Conservation (phyloP, 1,140 invertebrate species). For the Gonatopus flavifemur region DNA sequence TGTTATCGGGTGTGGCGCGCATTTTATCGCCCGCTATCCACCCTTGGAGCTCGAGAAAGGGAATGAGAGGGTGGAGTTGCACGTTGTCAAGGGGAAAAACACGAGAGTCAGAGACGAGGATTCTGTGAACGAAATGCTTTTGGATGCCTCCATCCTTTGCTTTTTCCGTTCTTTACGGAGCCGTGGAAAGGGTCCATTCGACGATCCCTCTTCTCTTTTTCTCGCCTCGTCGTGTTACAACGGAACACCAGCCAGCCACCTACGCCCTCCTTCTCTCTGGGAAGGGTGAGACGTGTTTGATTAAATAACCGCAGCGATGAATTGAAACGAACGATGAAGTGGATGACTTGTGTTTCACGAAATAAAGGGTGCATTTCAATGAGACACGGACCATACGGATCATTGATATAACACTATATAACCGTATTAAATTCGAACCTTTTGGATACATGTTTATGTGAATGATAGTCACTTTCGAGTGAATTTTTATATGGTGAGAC, state of each 20-base stretch:
- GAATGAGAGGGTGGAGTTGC: slow-evolving; percentile 9
- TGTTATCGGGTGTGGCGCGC: slow-evolving; percentile 32
- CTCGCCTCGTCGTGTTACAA: neutral
- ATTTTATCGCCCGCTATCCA: slow-evolving; percentile 13
- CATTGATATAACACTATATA: too few relatives aligned
- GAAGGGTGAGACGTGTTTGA: slow-evolving; percentile 50
- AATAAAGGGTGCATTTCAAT: slow-evolving; percentile 46
- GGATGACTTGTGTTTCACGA: slow-evolving; percentile 49
- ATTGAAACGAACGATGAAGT: slow-evolving; percentile 56
- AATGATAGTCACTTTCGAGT: too few relatives aligned
- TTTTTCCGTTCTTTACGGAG: neutral
- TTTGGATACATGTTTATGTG: too few relatives aligned
- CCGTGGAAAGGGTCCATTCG: neutral
- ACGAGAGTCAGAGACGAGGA: too few relatives aligned
- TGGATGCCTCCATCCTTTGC: slow-evolving; percentile 25
- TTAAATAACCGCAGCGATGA: slow-evolving; percentile 59
- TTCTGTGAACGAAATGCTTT: slow-evolving; percentile 44
- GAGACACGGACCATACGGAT: too few relatives aligned
- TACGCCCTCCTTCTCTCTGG: neutral
- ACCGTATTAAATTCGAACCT: too few relatives aligned
- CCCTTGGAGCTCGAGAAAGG: neutral
- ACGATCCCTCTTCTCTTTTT: slow-evolving; percentile 14
- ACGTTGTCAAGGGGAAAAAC: slow-evolving; percentile 14
- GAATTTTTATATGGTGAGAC: too few relatives aligned
- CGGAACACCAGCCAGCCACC: slow-evolving; percentile 19